Base-by-base conservation (phyloP, 2,888 invertebrate genomes). In the Exephanes ischioxanthus region DNA sequence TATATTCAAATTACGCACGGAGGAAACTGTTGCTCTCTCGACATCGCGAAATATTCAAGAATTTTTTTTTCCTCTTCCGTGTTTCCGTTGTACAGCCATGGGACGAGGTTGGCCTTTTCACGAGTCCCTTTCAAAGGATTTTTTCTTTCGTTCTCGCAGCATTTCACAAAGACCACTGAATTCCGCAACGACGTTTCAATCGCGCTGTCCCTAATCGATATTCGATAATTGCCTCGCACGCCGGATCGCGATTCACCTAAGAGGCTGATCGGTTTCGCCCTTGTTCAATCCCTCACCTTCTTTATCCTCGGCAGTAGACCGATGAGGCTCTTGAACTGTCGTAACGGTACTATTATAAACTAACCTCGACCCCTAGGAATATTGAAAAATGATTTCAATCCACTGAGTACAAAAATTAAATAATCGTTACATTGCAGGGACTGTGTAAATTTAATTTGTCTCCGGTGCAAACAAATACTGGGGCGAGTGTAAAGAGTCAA, bases 151-250 rank as follows among this genome's bases (percentile, higher is more conserved):
- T 48, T 73, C 9, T 14, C 16, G 16, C 33, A n/a, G 63, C 26
- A 58, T 67, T 53, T 14, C 48, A 22, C 16, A 55, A 72, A 67
- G 71, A 22, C 53, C 22, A 19, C 41, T 26, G 61, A 58, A 22
- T 58, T 68, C 68, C 45, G 16, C 3, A 61, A 61, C 41, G 41
- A n/a, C 37, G 9, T 22, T 41, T 71, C 33, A 51, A 63, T 19
- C 66, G 33, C 16, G 19, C 70, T 22, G 48, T 51, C 71, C 51
- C 61, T 82, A 77, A 82, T 71, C 82, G 82, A 82, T 71, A 77
- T 77, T 82, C 82, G 82, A 82, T 82, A 82, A 82, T 82, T 82
- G 80, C 76, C 70, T 76, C 63, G 61, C 53, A 19, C 41, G 5
- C 45, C 22, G 1, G 41, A 76, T 82, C 76, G 70, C 51, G 81